Base-by-base conservation (phyloP, 1,140 invertebrate species). In the Drosophila pruinosa region DNA sequence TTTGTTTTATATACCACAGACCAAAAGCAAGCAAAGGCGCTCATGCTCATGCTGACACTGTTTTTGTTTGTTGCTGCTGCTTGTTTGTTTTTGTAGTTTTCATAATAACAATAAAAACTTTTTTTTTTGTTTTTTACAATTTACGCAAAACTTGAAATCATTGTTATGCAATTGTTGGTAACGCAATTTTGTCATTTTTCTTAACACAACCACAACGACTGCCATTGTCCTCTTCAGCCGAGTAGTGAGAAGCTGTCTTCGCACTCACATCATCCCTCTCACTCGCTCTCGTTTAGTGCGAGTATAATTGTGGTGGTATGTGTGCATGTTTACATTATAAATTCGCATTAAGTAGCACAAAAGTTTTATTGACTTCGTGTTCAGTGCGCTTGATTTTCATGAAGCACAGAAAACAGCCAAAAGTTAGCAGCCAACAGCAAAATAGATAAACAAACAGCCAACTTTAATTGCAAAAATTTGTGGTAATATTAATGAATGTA, bases 91-190 rank as follows among this genome's bases (percentile, higher is more conserved):
- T 78, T 88, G 78, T 78, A 82, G 74, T 86, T 88, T 78, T 78
- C 82, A 86, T 86, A 86, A 89, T 89, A 89, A 89, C 80, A 89
- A 89, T 89, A 89, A 89, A 89, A 89, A 85, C 69, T 81, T 88
- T 24, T 24, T 26, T 47, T 47, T 47, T 47, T 14, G 77, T 78
- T 86, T 78, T 83, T 72, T 89, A 81, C 77, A 75, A 78, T 89
- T 89, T 89, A 77, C 86, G 85, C 86, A 86, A 89, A 89, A 89
- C 86, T 89, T 89, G 88, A 89, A 89, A 89, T 89, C 86, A 89
- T 89, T 89, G 85, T 89, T 89, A 89, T 89, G 86, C 86, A 89
- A 89, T 89, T 89, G 86, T 89, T 89, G 85, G 86, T 85, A 89
- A 89, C 86, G 83, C 80, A 81, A 89, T 89, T 89, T 89, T 78